Evolutionary conservation across 2,113 vertebrate genomes (phyloP).

Genomic region (Perca fluviatilis): DNA sequence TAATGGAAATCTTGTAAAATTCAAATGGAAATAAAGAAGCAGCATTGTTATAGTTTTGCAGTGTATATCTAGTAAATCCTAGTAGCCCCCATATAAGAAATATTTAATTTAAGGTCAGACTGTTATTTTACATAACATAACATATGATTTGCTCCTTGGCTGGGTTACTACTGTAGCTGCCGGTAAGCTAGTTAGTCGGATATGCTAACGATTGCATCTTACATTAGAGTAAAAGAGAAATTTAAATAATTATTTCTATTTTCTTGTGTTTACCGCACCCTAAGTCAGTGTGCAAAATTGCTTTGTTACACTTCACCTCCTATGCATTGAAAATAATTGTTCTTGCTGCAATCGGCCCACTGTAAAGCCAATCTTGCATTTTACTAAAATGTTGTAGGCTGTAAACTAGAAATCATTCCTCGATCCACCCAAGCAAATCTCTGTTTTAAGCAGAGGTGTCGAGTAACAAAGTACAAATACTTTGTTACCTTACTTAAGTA

Average conservation of each 20-base stretch:
- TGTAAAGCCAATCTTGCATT: neutral
- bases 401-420: neutral
- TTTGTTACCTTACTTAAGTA: too few relatives aligned
- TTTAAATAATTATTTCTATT: neutral
- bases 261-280: neutral
- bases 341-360: neutral
- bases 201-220: too few relatives aligned
- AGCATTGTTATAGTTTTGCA: neutral
- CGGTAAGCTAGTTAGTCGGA: too few relatives aligned
- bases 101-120: neutral
- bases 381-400: neutral
- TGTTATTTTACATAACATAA: neutral
- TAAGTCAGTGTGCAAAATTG: neutral
- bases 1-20: neutral
- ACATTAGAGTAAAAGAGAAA: too few relatives aligned
- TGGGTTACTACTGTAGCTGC: too few relatives aligned
- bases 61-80: neutral
- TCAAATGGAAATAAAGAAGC: too few relatives aligned
- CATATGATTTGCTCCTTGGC: neutral
- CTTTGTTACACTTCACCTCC: slow-evolving; percentile 2
- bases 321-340: neutral
- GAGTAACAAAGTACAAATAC: too few relatives aligned
- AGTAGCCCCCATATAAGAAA: neutral
- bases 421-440: neutral
- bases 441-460: neutral